phyloP scores from a whole-genome alignment of 35 echinoderm and acorn worm genomes.

The Ptychodera flava region DNA sequence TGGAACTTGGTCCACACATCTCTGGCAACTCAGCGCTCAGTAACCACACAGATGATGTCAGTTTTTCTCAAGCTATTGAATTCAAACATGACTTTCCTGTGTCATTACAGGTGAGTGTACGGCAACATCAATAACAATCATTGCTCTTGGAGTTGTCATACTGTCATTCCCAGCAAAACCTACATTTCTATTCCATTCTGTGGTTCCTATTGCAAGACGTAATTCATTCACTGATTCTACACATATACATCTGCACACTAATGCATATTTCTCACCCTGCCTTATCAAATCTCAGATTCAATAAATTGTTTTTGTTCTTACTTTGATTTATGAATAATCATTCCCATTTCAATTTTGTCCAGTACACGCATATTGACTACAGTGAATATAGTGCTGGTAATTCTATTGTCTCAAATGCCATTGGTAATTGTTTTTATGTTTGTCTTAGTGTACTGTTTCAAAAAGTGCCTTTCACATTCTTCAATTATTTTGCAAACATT shows the following conservation, averaged over 20 bases:
- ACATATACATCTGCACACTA: background rate
- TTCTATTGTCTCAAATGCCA: background rate
- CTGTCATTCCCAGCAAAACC: background rate
- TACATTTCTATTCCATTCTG: background rate
- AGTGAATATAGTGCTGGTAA: no score
- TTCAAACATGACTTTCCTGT: conserved; percentile 86
- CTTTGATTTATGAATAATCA: no score
- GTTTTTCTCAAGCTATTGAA: conserved; percentile 53
- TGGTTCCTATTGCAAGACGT: background rate
- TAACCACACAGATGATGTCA: conserved; percentile 77
- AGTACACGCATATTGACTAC: no score
- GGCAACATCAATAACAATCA: no score
- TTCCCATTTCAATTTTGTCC: no score
- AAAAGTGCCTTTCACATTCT: background rate
- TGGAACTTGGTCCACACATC: conserved; percentile 86
- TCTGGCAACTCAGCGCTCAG: conserved; percentile 58
- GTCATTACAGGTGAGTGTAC: conserved; percentile 74
- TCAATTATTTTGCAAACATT: background rate
- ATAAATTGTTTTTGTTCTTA: conserved; percentile 2
- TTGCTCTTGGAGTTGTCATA: no score
- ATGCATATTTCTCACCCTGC: background rate
- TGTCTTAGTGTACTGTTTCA: background rate
- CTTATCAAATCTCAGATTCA: conserved; percentile 3
- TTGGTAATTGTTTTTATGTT: conserved; percentile 3
- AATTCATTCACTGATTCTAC: background rate